Percentiles rank a stretch among this genome's conserved stretches.
Evolutionary conservation across 2,797 vertebrate species (phyloP).

Genomic region (Lutjanus campechanus): DNA sequence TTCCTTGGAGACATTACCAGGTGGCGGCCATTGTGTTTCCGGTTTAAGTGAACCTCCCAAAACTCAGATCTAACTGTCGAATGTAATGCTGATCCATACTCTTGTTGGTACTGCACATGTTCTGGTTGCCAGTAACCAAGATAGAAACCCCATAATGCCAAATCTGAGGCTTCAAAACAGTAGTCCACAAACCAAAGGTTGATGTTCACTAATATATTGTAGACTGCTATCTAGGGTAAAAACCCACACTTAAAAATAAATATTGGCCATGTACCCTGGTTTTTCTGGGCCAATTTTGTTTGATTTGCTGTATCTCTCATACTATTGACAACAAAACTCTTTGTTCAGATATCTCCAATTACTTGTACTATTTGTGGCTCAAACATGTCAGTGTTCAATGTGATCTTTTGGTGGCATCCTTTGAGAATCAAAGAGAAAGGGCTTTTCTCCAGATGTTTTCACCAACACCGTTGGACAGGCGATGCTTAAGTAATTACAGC

Average conservation of each 20-base stretch:
- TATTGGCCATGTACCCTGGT: neutral
- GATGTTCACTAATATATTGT: too few relatives aligned
- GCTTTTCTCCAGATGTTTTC: neutral
- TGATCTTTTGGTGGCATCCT: neutral
- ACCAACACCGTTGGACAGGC: neutral
- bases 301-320: neutral
- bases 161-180: too few relatives aligned
- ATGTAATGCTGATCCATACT: too few relatives aligned
- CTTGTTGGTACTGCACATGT: too few relatives aligned
- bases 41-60: too few relatives aligned
- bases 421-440: slow-evolving; percentile 11
- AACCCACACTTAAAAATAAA: neutral
- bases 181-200: too few relatives aligned
- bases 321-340: neutral
- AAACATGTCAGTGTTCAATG: neutral
- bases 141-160: too few relatives aligned
- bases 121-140: too few relatives aligned
- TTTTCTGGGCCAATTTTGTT: neutral
- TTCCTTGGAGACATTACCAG: too few relatives aligned
- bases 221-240: neutral
- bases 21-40: too few relatives aligned
- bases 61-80: too few relatives aligned
- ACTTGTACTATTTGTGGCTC: neutral
- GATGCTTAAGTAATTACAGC: slow-evolving; percentile 6
- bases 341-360: neutral